These are phyloP conservation scores for Zaprionus davidi DNA, from an alignment of 1,140 invertebrate genomes.

Conservation along the genomic window DNA sequence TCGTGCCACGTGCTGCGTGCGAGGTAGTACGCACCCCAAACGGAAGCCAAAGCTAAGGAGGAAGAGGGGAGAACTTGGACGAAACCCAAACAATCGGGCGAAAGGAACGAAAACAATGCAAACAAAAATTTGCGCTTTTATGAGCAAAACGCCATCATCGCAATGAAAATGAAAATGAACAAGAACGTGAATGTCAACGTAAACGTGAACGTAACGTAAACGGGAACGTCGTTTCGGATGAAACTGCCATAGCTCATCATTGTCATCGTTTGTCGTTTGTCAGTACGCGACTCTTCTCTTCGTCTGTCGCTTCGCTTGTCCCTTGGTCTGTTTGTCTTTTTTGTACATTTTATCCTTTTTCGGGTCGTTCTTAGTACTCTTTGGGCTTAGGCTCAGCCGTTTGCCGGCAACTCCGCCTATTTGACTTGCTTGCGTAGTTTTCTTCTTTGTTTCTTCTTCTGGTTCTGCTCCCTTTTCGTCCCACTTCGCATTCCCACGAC, in stretches of 20 bases:
- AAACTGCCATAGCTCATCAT: constrained; percentile 35
- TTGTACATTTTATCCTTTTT: constrained; percentile 32
- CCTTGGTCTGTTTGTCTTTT: constrained; percentile 24
- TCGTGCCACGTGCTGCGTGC: constrained; percentile 53
- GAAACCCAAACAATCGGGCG: constrained; percentile 29
- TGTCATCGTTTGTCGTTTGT: constrained; percentile 29
- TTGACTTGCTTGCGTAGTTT: constrained; percentile 50
- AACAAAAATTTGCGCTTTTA: constrained; percentile 81
- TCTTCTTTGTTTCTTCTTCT: background rate
- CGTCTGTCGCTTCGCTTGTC: background rate
- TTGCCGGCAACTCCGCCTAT: constrained; percentile 22
- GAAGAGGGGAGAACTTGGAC: constrained; percentile 11
- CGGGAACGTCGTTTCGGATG: constrained; percentile 23
- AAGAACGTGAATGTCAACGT: constrained; percentile 9
- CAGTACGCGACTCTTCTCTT: constrained; percentile 22
- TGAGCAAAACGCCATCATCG: constrained; percentile 60
- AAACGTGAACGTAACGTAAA: constrained; percentile 8
- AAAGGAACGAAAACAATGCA: constrained; percentile 67
- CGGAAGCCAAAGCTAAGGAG: background rate
- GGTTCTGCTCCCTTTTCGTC: background rate
- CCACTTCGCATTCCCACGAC: background rate
- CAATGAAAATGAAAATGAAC: constrained; percentile 21
- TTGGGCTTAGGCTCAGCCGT: constrained; percentile 26
- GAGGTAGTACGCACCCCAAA: constrained; percentile 29
- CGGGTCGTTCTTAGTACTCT: constrained; percentile 19